These are phyloP conservation scores for Nomada goodeniana DNA, from an alignment of 2,888 invertebrate genomes.

Conservation along the genomic window DNA sequence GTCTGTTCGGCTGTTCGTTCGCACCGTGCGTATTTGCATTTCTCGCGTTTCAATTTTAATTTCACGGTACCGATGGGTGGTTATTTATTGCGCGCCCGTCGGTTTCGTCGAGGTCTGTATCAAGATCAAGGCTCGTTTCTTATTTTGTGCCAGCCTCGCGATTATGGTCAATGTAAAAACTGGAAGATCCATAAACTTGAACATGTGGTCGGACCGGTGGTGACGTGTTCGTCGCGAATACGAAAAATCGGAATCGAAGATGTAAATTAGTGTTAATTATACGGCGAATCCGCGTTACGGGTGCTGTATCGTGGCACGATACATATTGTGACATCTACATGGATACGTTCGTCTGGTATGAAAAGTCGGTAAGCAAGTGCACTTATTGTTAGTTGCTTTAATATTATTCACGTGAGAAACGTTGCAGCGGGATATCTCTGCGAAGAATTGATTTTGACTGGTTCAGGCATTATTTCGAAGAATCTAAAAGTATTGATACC, in stretches of 20 bases:
- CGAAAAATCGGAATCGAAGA: not conserved
- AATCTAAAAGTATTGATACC: too few species aligned
- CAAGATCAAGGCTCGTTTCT: not conserved
- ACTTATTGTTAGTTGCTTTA: not conserved
- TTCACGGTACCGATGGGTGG: not conserved
- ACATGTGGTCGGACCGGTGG: too few species aligned
- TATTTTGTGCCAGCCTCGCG: not conserved
- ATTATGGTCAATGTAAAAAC: not conserved
- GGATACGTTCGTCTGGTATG: not conserved
- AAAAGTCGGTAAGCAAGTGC: not conserved
- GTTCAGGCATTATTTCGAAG: not conserved
- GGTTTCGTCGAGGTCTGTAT: not conserved
- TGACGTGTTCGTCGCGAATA: not conserved
- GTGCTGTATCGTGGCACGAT: not conserved
- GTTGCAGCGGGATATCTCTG: not conserved
- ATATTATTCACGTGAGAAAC: not conserved
- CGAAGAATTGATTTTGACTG: too few species aligned
- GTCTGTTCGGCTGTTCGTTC: not conserved
- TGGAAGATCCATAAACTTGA: not conserved
- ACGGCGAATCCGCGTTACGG: not conserved
- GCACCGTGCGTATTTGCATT: not conserved
- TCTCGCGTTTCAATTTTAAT: conserved; percentile 2
- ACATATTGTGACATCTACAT: not conserved
- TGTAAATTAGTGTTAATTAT: conserved; percentile 5
- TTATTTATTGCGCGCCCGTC: conserved; percentile 1